A percentile compares a stretch with the other conserved stretches of the same genome.
Conservation (phyloP, 2,888 invertebrate genomes). For the Pecten maximus region DNA sequence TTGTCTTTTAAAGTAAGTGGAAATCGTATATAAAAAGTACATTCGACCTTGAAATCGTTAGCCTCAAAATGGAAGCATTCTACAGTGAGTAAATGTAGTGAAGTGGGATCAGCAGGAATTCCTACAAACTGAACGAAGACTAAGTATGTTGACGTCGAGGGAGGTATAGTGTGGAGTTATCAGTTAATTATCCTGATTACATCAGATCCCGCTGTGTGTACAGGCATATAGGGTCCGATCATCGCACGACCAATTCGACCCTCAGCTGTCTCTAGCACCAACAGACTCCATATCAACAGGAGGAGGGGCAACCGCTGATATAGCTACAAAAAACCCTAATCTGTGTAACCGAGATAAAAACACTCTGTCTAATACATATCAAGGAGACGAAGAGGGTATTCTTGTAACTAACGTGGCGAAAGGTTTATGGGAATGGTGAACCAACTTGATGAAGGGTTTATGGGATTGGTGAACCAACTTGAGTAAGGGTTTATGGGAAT, state of each 20-base stretch:
- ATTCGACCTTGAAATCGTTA: constrained; percentile 8
- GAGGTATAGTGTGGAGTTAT: background rate
- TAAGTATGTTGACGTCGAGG: background rate
- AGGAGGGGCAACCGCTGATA: background rate
- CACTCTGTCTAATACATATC: background rate
- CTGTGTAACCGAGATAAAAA: background rate
- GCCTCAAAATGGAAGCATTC: background rate
- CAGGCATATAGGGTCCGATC: background rate
- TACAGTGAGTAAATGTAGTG: background rate
- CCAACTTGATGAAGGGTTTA: too few species aligned
- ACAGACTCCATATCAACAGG: background rate
- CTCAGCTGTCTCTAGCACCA: too few species aligned
- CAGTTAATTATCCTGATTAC: background rate
- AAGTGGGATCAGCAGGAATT: background rate
- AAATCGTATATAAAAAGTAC: background rate
- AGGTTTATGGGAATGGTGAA: background rate
- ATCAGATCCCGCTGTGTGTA: background rate
- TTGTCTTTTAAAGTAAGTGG: too few species aligned
- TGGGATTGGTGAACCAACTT: too few species aligned
- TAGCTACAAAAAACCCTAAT: background rate
- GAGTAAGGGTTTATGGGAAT: too few species aligned
- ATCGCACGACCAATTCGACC: background rate
- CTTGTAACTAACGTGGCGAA: background rate
- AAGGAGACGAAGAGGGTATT: background rate
- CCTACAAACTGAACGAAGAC: background rate